Percentiles rank a stretch among this genome's conserved stretches.
Conservation (phyloP, 1,140 invertebrate genomes). For the Drosophila repletoides region DNA sequence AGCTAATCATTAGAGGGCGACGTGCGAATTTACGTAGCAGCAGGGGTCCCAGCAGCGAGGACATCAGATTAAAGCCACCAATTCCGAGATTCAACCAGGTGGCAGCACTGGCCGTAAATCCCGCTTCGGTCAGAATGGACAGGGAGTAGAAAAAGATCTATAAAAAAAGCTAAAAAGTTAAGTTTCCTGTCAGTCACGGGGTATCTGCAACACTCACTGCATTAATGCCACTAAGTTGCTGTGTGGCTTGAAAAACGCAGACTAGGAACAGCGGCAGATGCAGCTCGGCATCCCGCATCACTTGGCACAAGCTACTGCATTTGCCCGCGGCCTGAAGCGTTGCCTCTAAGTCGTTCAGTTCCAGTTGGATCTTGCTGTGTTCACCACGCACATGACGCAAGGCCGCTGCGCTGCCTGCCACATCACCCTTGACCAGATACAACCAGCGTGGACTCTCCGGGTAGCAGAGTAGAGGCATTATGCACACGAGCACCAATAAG, state of each 20-base stretch:
- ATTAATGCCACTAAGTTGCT: slow-evolving; percentile 94
- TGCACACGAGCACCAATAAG: slow-evolving; percentile 84
- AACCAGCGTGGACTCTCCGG: slow-evolving; percentile 94
- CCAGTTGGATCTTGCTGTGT: slow-evolving; percentile 60
- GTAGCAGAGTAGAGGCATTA: slow-evolving; percentile 85
- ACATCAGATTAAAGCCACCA: slow-evolving; percentile 86
- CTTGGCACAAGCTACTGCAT: slow-evolving; percentile 83
- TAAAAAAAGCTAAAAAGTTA: not conserved
- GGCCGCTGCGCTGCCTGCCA: slow-evolving; percentile 83
- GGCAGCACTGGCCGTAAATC: slow-evolving; percentile 83
- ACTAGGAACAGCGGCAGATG: slow-evolving; percentile 88
- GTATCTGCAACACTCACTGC: slow-evolving; percentile 84
- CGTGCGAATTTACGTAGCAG: slow-evolving; percentile 84
- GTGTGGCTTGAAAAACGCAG: slow-evolving; percentile 88
- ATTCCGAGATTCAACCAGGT: slow-evolving; percentile 87
- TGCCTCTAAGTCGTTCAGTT: slow-evolving; percentile 78
- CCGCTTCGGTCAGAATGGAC: slow-evolving; percentile 86
- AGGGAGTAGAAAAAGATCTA: slow-evolving; percentile 91
- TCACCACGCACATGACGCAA: slow-evolving; percentile 42
- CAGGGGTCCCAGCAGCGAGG: slow-evolving; percentile 85
- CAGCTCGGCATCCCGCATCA: slow-evolving; percentile 84
- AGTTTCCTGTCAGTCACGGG: not conserved
- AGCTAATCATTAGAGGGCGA: slow-evolving; percentile 84
- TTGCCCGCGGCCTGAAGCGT: slow-evolving; percentile 25
- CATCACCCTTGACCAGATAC: slow-evolving; percentile 86